Percentiles rank a stretch among this genome's conserved stretches.
These are phyloP conservation scores for Okamejei kenojei DNA, from an alignment of 2,797 vertebrate genomes.

Conservation along the genomic window DNA sequence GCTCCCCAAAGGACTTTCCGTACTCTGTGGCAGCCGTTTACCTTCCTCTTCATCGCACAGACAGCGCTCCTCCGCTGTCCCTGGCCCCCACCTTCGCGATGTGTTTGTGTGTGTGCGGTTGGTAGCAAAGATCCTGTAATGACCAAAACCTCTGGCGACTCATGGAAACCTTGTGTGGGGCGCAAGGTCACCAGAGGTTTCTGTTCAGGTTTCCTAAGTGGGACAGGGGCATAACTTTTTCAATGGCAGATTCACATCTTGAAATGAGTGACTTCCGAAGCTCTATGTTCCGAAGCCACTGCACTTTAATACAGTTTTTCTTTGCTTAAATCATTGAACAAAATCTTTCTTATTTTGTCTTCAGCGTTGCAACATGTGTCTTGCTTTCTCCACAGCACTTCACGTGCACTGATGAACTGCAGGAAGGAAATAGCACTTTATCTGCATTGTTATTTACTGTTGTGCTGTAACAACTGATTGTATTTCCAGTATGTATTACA, in stretches of 20 bases:
- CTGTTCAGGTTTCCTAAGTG: too few relatives aligned
- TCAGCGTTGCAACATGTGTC: background rate
- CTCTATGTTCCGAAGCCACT: background rate
- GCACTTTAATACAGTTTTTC: background rate
- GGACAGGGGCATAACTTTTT: background rate
- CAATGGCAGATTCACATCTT: background rate
- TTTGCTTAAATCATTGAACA: background rate
- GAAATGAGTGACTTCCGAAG: background rate
- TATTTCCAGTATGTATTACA: slow-evolving; percentile 10
- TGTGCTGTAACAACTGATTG: background rate
- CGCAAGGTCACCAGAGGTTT: too few relatives aligned
- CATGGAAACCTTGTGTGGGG: too few relatives aligned
- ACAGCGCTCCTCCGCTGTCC: too few relatives aligned
- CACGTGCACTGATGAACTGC: background rate
- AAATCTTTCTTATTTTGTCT: background rate
- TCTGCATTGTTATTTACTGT: background rate
- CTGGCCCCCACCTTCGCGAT: too few relatives aligned
- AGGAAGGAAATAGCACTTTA: background rate
- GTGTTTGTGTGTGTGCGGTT: too few relatives aligned
- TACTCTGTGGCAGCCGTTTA: too few relatives aligned
- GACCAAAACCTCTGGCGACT: too few relatives aligned
- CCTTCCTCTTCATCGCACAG: too few relatives aligned
- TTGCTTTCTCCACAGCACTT: background rate
- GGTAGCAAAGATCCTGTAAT: too few relatives aligned
- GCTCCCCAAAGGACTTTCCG: too few relatives aligned